Evolutionary conservation across 2,113 vertebrate genomes (phyloP).

Genomic region (Enhydra lutris): DNA sequence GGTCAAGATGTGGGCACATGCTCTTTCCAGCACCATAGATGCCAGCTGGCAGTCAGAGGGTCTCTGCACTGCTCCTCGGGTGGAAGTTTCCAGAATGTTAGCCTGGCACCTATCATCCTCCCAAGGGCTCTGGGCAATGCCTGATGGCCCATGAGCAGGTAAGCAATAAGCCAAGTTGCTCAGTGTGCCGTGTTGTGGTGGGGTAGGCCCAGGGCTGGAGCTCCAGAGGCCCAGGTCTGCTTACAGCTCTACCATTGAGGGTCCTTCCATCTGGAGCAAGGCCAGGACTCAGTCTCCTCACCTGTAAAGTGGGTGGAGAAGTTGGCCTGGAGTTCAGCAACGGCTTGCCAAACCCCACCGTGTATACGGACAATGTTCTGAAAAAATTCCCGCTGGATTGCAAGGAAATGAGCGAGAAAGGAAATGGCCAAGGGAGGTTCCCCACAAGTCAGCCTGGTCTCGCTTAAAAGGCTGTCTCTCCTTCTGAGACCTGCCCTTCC

Average conservation of each 20-base stretch:
- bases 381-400: neutral
- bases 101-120: neutral
- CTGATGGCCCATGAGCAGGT: neutral
- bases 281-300: neutral
- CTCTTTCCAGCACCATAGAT: neutral
- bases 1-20: neutral
- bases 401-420: too few relatives aligned
- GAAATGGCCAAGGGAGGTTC: neutral
- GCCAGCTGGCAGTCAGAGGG: neutral
- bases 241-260: neutral
- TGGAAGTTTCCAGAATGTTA: neutral
- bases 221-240: neutral
- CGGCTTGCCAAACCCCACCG: neutral
- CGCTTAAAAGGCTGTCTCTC: neutral
- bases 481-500: neutral
- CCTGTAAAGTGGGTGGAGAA: neutral
- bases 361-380: accelerated
- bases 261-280: neutral
- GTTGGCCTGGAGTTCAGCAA: too few relatives aligned
- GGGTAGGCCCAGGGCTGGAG: neutral
- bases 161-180: neutral
- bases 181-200: accelerated
- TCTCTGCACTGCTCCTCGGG: neutral
- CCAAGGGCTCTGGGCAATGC: neutral
- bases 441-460: neutral